Conservation (phyloP, 2,797 vertebrate species). For the Poeciliopsis paucimaculata region DNA sequence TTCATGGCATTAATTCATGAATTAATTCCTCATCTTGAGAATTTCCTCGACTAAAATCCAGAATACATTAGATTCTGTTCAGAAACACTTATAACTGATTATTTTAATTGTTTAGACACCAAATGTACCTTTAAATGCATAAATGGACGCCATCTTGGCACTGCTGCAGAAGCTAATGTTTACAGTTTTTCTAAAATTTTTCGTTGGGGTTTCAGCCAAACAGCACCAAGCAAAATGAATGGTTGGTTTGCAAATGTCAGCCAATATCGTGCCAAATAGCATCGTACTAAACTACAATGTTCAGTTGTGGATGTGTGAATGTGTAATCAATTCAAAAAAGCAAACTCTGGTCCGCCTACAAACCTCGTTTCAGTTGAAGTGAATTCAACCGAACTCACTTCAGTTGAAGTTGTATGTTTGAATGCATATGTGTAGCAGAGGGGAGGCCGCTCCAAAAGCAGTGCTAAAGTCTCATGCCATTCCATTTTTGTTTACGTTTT, state of each 20-base stretch:
- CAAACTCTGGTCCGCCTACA: too few relatives aligned
- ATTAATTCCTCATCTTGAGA: background rate
- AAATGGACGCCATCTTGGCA: background rate
- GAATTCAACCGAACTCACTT: too few relatives aligned
- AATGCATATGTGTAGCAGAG: too few relatives aligned
- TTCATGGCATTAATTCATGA: background rate
- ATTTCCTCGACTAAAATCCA: background rate
- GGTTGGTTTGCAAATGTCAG: background rate
- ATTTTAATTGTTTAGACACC: background rate
- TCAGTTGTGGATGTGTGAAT: too few relatives aligned
- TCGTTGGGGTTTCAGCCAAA: background rate
- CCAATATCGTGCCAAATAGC: too few relatives aligned
- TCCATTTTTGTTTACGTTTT: too few relatives aligned
- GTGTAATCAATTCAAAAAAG: too few relatives aligned
- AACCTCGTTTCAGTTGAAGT: too few relatives aligned
- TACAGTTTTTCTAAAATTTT: background rate
- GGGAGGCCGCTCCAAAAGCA: too few relatives aligned
- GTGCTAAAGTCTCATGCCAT: too few relatives aligned
- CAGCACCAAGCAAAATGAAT: background rate
- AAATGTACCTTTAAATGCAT: background rate
- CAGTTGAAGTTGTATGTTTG: too few relatives aligned
- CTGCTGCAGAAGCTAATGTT: background rate
- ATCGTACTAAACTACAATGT: too few relatives aligned
- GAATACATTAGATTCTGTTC: background rate
- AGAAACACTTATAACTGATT: background rate